A percentile compares a stretch with the other conserved stretches of the same genome.
Evolutionary conservation across 2,797 vertebrate genomes (phyloP).

Genomic region (Chloroceryle inda): DNA sequence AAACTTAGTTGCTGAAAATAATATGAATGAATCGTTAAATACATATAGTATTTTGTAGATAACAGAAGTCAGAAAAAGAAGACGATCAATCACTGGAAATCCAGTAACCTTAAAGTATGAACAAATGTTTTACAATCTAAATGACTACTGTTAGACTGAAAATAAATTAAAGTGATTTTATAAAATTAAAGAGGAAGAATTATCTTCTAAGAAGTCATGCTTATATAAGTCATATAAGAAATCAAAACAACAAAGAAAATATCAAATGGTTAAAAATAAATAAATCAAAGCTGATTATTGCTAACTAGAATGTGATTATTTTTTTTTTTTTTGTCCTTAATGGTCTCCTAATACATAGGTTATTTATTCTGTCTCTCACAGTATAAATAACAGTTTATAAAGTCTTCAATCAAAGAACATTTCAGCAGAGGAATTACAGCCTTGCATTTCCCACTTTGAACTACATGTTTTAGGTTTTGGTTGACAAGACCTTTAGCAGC

Average conservation of each 20-base stretch:
- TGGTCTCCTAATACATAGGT: background rate
- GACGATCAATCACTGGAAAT: background rate
- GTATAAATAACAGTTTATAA: background rate
- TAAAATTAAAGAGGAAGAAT: background rate
- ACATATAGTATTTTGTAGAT: background rate
- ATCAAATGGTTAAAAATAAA: background rate
- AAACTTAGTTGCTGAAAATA: background rate
- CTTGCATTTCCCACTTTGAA: background rate
- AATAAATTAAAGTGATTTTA: background rate
- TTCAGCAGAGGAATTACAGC: background rate
- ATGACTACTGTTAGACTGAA: background rate
- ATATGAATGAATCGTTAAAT: background rate
- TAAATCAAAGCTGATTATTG: background rate
- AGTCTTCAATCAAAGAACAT: background rate
- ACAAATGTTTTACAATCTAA: background rate
- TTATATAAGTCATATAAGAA: background rate
- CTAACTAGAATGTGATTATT: background rate
- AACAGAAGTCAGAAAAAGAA: background rate
- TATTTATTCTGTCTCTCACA: background rate
- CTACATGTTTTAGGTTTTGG: background rate
- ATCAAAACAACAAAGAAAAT: background rate
- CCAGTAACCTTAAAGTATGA: background rate
- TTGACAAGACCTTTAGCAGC: background rate
- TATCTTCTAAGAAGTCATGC: background rate
- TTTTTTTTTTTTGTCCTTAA: background rate